These are phyloP conservation scores for Xanthia icteritia DNA, from an alignment of 2,888 invertebrate species.

Conservation along the genomic window DNA sequence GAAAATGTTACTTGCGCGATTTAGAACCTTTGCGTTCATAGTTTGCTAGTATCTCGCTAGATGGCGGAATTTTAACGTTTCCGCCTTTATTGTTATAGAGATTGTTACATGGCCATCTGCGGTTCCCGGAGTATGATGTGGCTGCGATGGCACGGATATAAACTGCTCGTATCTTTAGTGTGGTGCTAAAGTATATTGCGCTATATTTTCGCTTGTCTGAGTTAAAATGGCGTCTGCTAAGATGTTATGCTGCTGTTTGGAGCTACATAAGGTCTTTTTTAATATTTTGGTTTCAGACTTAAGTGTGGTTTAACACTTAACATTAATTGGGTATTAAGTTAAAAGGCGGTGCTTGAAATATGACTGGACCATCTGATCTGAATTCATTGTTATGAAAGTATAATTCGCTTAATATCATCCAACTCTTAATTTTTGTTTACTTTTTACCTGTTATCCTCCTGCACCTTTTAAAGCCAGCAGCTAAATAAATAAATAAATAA, in stretches of 20 bases:
- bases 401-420: too few relatives aligned
- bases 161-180: slow-evolving; percentile 63
- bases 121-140: slow-evolving; percentile 59
- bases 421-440: too few relatives aligned
- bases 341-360: neutral
- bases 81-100: slow-evolving; percentile 54
- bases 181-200: slow-evolving; percentile 60
- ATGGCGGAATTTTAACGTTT: slow-evolving; percentile 49
- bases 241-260: slow-evolving; percentile 52
- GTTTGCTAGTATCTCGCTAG: slow-evolving; percentile 37
- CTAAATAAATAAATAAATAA: too few relatives aligned
- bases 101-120: slow-evolving; percentile 63
- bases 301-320: neutral
- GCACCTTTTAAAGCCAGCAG: neutral
- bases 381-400: neutral
- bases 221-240: slow-evolving; percentile 54
- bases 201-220: slow-evolving; percentile 61
- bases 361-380: neutral
- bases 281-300: slow-evolving; percentile 2
- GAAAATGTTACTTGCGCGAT: slow-evolving; percentile 21
- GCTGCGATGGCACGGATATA: slow-evolving; percentile 50
- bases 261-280: slow-evolving; percentile 46
- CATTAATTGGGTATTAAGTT: slow-evolving; percentile 5
- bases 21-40: slow-evolving; percentile 14
- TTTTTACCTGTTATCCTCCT: neutral